A percentile compares a stretch with the other conserved stretches of the same genome.
Evolutionary conservation across 2,888 invertebrate species (phyloP).

Genomic region (Aleiodes alternator): DNA sequence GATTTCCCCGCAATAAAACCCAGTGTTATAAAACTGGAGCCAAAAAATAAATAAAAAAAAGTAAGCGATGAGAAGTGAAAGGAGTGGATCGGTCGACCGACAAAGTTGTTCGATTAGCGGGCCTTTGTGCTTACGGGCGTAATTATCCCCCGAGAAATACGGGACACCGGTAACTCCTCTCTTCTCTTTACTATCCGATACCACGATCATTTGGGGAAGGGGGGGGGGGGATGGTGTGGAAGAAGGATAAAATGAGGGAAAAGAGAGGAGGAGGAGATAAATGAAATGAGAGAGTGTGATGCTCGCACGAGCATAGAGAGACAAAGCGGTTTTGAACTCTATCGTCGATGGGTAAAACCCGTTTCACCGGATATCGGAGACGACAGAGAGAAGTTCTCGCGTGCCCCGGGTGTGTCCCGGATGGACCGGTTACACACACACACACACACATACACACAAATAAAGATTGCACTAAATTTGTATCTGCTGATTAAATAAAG

Average conservation of each 20-base stretch:
- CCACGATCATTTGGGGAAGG: neutral
- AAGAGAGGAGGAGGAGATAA: neutral
- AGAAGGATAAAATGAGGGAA: constrained; percentile 1
- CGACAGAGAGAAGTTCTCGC: constrained; percentile 17
- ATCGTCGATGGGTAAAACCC: constrained; percentile 44
- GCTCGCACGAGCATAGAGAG: constrained; percentile 13
- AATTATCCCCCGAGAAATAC: constrained; percentile 52
- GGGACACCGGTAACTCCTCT: constrained; percentile 49
- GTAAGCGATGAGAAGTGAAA: constrained; percentile 9
- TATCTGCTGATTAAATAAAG: too few species aligned
- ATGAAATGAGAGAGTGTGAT: constrained; percentile 32
- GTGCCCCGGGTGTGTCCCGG: constrained; percentile 31
- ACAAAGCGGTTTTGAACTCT: constrained; percentile 22
- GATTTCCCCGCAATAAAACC: constrained; percentile 3
- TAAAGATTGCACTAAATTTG: too few species aligned
- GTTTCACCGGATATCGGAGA: constrained; percentile 49
- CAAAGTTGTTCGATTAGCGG: constrained; percentile 53
- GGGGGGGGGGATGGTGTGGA: too few species aligned
- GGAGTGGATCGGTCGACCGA: constrained; percentile 39
- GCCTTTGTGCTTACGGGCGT: constrained; percentile 49
- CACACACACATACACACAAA: too few species aligned
- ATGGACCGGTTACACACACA: constrained; percentile 23
- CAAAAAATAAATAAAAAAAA: constrained; percentile 17
- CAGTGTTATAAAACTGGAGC: neutral
- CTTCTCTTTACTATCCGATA: constrained; percentile 35